Base-by-base conservation (phyloP, 2,888 invertebrate genomes). In the Macrophya alboannulata region DNA sequence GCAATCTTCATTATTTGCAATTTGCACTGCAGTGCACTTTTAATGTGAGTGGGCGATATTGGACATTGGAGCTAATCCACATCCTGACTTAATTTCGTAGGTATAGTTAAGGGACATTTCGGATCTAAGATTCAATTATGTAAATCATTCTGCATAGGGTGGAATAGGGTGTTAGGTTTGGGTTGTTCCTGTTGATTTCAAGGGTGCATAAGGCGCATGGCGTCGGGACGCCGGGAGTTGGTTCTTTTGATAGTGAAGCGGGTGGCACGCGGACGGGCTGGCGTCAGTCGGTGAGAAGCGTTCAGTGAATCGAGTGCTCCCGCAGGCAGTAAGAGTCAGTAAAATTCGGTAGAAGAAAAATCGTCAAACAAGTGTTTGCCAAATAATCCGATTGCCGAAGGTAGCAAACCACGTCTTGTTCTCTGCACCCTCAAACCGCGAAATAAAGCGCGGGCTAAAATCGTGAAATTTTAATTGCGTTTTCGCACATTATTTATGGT, bases 251-350 rank as follows among this genome's bases (percentile, higher is more conserved):
- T 68, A 83, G 68, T 83, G 25, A 65, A 65, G 68, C 65, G 51
- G 48, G 51, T 51, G 68, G 83, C 10, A 83, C 48, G 83, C 45
- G 88, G 86, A 88, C 87, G 40, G 86, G 86, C 86, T 86, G 85
- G 86, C 87, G 89, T 88, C 90, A 91, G 91, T 91, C 88, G 86
- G 87, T 88, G 87, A 85, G 87, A 87, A 90, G 88, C 89, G 88
- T 88, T 89, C 89, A 88, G 88, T 87, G 88, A 86, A 88, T 87
- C 87, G 87, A 87, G 86, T 86, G 86, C 81, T 81, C n/a, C 21
- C 55, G 77, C n/a, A 74, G 59, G 59, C 21, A 17, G 15, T 12
- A n/a, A 31, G 21, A 59, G n/a, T 40, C 43, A 10, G 79, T 59
- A 31, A 77, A 37, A 77, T 31, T 55, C 51, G 31, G 3, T 37